Conservation (phyloP, 2,113 vertebrate genomes). For the Rhizomys pruinosus region DNA sequence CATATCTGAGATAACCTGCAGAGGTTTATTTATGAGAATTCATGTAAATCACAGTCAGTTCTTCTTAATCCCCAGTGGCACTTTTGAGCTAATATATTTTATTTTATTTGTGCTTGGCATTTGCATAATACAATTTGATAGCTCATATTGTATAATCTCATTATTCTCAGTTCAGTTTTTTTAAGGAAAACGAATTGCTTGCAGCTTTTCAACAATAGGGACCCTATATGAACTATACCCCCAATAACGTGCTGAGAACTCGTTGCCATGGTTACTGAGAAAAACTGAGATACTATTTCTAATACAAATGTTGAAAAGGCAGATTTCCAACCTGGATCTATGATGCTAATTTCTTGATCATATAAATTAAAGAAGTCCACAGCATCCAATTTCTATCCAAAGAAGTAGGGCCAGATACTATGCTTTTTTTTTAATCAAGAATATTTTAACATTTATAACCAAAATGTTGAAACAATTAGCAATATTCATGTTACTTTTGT, state of each 20-base stretch:
- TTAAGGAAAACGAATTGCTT: slow-evolving; percentile 51
- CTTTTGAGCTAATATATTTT: slow-evolving; percentile 51
- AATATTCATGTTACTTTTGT: neutral
- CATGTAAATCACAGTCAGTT: slow-evolving; percentile 60
- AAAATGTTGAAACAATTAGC: neutral
- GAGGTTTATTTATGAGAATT: slow-evolving; percentile 66
- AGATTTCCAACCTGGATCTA: slow-evolving; percentile 41
- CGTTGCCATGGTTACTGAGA: slow-evolving; percentile 62
- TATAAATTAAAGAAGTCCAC: slow-evolving; percentile 43
- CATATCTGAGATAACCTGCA: neutral
- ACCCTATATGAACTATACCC: slow-evolving; percentile 52
- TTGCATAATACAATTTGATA: slow-evolving; percentile 66
- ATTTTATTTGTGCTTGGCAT: slow-evolving; percentile 63
- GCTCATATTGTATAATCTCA: slow-evolving; percentile 75
- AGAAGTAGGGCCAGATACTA: neutral
- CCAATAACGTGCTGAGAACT: slow-evolving; percentile 51
- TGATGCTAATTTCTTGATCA: neutral
- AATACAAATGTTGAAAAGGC: slow-evolving; percentile 43
- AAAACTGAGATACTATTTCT: slow-evolving; percentile 22
- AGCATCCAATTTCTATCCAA: slow-evolving; percentile 2
- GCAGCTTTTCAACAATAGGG: slow-evolving; percentile 61
- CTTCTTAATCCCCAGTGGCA: slow-evolving; percentile 63
- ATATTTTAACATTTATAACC: neutral
- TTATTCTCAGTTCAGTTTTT: slow-evolving; percentile 61
- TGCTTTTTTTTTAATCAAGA: slow-evolving; percentile 22